Evolutionary conservation across 2,113 vertebrate species (phyloP), one percentile per base, ranked within the genome.

Genomic region (Piprites chloris): DNA sequence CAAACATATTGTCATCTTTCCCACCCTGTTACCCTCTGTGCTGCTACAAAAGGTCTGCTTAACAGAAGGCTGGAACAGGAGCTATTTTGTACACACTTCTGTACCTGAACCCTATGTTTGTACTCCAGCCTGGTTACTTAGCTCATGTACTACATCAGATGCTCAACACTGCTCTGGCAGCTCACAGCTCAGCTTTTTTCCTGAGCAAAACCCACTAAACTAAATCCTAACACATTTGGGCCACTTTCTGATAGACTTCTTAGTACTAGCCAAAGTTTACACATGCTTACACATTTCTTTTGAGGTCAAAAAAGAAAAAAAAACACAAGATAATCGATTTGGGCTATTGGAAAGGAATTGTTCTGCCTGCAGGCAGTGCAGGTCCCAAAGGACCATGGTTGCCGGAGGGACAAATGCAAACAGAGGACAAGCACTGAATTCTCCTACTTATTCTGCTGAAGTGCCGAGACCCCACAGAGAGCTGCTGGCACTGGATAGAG

Each of bases 1-100:
- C 98, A 98, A 98, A 97, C 97, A 97, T 97, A 97, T 97, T 98
- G 97, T 96, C 98, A 97, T 97, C 90, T 95, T 97, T 95, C 97
- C 97, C 97, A 98, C 96, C 89, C 91, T 96, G 97, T 97, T 98
- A 97, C 96, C 96, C 92, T 96, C 96, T 77, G 32, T 37, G 72
- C 94, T 96, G 89, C 96, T 98, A 97, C 95, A 35, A 85, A 91
- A 96, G 85, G 92, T 81, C 95, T 95, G 92, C 87, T 94, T 81
- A 56, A 79, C 95, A 96, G 96, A 88, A 96, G 94, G 95, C 92
- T 95, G 89, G 73, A 94, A 85, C 87, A 4, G 11, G 10, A 91
- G 93, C 78, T 96, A 44, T 96, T 97, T 95, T 91, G 79, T 92
- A 89, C 91, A 89, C 95, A 58, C 69, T 90, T n/a, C 67, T 89